Conservation (phyloP, 2,888 invertebrate species). For the Junonia oenone region DNA sequence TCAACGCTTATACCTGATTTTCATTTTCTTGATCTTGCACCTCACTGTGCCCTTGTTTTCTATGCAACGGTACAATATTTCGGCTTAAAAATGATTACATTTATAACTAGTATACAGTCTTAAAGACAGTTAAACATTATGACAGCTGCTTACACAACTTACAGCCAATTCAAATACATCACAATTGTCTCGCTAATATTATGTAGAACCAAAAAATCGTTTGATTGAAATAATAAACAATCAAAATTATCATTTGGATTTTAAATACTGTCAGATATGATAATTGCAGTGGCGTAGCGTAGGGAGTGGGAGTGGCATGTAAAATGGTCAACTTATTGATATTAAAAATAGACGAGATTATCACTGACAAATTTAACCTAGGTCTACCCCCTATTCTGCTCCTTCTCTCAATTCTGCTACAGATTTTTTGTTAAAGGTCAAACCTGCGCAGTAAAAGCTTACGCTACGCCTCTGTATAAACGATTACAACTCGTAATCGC, state of each 20-base stretch:
- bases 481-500: neutral
- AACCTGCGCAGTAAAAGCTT: too few relatives aligned
- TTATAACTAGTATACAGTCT: conserved; percentile 46
- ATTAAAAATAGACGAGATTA: too few relatives aligned
- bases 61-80: conserved; percentile 10
- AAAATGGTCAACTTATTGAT: too few relatives aligned
- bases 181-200: conserved; percentile 37
- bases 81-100: conserved; percentile 34
- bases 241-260: neutral
- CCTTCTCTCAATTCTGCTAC: too few relatives aligned
- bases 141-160: conserved; percentile 33
- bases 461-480: too few relatives aligned
- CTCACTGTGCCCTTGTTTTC: conserved; percentile 4
- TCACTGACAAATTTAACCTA: too few relatives aligned
- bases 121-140: conserved; percentile 44
- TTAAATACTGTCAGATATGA: conserved; percentile 8
- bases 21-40: neutral
- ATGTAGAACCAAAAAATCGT: conserved; percentile 16
- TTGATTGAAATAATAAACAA: neutral
- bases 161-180: conserved; percentile 44
- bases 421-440: too few relatives aligned
- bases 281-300: too few relatives aligned
- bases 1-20: conserved; percentile 20
- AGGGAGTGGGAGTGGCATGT: too few relatives aligned
- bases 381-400: too few relatives aligned